phyloP scores from a whole-genome alignment of 2,888 invertebrate genomes.

The Microctonus hyperodae region DNA sequence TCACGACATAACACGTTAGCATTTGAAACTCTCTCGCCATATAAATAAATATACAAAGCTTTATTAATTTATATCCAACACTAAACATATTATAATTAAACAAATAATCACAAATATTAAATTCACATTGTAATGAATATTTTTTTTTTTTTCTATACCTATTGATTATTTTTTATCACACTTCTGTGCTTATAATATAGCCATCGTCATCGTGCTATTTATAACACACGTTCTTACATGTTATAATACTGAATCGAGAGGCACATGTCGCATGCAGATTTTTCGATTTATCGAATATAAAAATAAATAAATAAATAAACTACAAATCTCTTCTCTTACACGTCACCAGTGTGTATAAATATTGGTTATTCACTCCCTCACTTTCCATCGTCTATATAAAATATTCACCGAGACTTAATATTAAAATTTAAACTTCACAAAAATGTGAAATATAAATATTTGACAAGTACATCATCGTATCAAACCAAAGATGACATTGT shows the following conservation, averaged over 20 bases:
- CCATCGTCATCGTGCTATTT: neutral
- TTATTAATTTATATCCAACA: no score
- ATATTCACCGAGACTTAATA: neutral
- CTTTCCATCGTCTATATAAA: neutral
- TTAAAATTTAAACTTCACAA: neutral
- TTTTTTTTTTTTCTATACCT: conserved; percentile 11
- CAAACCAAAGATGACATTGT: no score
- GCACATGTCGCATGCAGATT: conserved; percentile 22
- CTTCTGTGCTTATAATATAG: neutral
- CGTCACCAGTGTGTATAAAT: neutral
- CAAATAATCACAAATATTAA: conserved; percentile 12
- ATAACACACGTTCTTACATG: neutral
- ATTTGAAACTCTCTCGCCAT: neutral
- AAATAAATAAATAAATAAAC: neutral
- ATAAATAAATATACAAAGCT: no score
- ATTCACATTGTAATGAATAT: no score
- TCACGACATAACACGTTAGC: neutral
- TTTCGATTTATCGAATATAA: conserved; percentile 1
- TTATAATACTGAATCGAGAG: neutral
- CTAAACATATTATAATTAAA: no score
- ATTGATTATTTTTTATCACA: conserved; percentile 5
- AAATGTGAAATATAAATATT: neutral
- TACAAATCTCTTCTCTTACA: conserved; percentile 1
- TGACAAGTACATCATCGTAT: neutral
- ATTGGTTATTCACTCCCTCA: neutral